A percentile compares a stretch with the other conserved stretches of the same genome.
phyloP scores from a whole-genome alignment of 1,140 invertebrate species.

The Atta texana region DNA sequence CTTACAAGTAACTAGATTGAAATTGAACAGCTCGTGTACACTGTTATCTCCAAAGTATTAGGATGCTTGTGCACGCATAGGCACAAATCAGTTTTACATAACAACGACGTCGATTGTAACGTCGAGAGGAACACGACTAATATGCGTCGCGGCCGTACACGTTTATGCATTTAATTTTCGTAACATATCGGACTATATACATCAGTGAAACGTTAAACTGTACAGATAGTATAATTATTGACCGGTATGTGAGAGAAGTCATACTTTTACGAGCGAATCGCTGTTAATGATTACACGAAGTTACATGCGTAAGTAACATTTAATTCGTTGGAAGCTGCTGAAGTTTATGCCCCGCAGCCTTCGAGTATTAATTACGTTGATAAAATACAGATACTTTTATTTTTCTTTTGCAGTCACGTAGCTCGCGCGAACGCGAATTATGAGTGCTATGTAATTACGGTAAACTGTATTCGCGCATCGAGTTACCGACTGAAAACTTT shows the following conservation, averaged over 20 bases:
- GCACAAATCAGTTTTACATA: conserved; percentile 41
- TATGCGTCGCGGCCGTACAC: neutral
- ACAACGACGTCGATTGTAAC: conserved; percentile 28
- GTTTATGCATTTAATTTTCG: conserved; percentile 51
- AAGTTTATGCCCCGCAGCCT: conserved; percentile 46
- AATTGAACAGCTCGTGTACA: conserved; percentile 10
- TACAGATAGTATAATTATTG: conserved; percentile 53
- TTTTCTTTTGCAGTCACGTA: neutral
- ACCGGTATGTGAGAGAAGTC: conserved; percentile 36
- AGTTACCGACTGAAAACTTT: conserved; percentile 29
- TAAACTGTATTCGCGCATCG: conserved; percentile 36
- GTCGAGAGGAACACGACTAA: conserved; percentile 17
- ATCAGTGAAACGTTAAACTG: conserved; percentile 18
- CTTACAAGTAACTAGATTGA: conserved; percentile 38
- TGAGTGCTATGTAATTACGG: conserved; percentile 54
- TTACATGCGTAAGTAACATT: conserved; percentile 62
- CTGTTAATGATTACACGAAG: conserved; percentile 49
- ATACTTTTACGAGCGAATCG: conserved; percentile 24
- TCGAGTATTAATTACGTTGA: conserved; percentile 49
- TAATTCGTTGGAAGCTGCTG: conserved; percentile 53
- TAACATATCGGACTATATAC: conserved; percentile 40
- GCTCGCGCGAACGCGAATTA: conserved; percentile 44
- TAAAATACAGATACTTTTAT: conserved; percentile 51
- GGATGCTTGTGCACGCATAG: conserved; percentile 20
- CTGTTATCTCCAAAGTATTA: conserved; percentile 21